These are phyloP conservation scores for Onychostruthus taczanowskii DNA, from an alignment of 2,113 vertebrate genomes.

Conservation along the genomic window DNA sequence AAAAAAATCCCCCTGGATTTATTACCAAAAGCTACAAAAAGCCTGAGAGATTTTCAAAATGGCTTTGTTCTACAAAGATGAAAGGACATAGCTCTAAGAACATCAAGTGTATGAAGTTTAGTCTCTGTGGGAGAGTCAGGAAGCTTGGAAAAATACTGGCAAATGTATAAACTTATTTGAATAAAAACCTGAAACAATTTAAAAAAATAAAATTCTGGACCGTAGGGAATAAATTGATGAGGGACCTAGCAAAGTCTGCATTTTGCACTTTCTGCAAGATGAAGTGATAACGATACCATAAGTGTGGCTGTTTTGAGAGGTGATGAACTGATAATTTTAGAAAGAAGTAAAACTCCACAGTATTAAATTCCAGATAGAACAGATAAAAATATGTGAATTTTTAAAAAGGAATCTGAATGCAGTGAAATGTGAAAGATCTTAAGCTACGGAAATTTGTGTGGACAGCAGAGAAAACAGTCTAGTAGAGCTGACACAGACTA, in stretches of 20 bases:
- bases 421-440: not conserved
- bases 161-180: constrained; percentile 52
- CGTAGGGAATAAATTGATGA: not conserved
- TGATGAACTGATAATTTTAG: constrained; percentile 2
- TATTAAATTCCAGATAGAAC: not conserved
- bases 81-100: constrained; percentile 54
- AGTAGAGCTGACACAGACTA: not conserved
- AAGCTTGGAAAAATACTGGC: constrained; percentile 26
- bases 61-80: constrained; percentile 64
- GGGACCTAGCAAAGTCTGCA: not conserved
- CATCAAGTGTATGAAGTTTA: constrained; percentile 47
- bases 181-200: constrained; percentile 34
- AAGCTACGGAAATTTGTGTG: not conserved
- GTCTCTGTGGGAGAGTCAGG: constrained; percentile 46
- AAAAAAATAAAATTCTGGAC: not conserved
- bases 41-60: constrained; percentile 64
- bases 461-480: not conserved
- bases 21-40: constrained; percentile 66
- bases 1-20: constrained; percentile 41
- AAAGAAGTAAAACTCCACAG: not conserved
- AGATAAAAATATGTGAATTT: not conserved
- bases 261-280: constrained; percentile 29
- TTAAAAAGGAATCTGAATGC: not conserved
- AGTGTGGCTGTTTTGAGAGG: not conserved
- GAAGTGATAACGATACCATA: not conserved